Conservation (phyloP, 2,797 vertebrate genomes). For the Scarus forsteni region DNA sequence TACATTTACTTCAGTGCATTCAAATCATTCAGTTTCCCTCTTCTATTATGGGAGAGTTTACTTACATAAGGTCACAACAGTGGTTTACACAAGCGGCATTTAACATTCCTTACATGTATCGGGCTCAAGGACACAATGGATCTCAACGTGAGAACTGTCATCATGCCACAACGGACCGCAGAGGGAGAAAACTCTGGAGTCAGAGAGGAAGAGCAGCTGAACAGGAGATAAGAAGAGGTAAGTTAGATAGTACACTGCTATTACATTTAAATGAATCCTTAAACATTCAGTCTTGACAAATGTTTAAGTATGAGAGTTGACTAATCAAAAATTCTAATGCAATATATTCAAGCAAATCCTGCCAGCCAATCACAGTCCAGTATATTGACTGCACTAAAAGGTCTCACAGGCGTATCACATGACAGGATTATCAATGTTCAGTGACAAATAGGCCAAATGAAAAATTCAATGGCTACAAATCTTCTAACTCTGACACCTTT, state of each 20-base stretch:
- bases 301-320: not conserved
- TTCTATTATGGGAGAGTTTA: not conserved
- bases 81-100: not conserved
- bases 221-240: no score
- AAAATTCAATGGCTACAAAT: no score
- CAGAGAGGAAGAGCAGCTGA: not conserved
- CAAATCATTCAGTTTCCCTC: not conserved
- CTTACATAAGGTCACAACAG: not conserved
- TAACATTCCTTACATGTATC: constrained; percentile 26
- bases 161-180: not conserved
- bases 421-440: no score
- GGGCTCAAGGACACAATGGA: constrained; percentile 7
- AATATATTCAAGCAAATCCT: no score
- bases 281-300: not conserved
- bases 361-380: no score
- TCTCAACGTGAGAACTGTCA: constrained; percentile 1
- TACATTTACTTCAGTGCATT: not conserved
- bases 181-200: not conserved
- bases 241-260: not conserved
- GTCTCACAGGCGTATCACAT: no score
- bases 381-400: no score
- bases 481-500: no score
- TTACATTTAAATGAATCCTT: not conserved
- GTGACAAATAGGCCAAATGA: no score
- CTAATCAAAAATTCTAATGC: no score